Percentiles rank a stretch among this genome's conserved stretches.
phyloP scores from a whole-genome alignment of 2,113 vertebrate species.

The Cyanistes caeruleus region DNA sequence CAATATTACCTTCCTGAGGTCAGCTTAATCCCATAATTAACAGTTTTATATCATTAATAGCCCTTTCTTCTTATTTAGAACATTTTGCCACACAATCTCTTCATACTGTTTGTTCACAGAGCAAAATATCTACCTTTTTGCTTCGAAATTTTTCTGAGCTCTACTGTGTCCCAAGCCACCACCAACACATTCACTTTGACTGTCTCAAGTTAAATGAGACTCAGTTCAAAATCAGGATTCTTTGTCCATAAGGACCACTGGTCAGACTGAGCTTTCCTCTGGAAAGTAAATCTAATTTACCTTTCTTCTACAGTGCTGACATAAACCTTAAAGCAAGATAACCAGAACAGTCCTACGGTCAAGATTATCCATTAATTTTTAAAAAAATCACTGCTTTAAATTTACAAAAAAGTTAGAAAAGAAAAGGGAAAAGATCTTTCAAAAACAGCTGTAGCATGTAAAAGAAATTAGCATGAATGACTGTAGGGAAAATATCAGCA shows the following conservation, averaged over 20 bases:
- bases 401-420: not conserved
- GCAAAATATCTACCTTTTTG: not conserved
- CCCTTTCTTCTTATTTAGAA: not conserved
- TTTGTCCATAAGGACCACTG: not conserved
- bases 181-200: not conserved
- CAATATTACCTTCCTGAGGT: not conserved
- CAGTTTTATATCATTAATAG: not conserved
- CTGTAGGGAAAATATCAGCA: conserved; percentile 24
- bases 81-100: not conserved
- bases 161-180: not conserved
- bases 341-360: not conserved
- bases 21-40: not conserved
- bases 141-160: not conserved
- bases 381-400: not conserved
- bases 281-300: not conserved
- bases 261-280: not conserved
- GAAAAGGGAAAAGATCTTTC: not conserved
- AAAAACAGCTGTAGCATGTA: conserved; percentile 2
- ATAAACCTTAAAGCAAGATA: not conserved
- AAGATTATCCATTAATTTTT: not conserved
- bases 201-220: not conserved
- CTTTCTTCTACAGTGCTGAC: not conserved
- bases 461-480: conserved; percentile 21
- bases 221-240: not conserved
- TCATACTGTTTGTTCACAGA: not conserved